Conservation (phyloP, 2,113 vertebrate genomes). For the Haplochromis burtoni region DNA sequence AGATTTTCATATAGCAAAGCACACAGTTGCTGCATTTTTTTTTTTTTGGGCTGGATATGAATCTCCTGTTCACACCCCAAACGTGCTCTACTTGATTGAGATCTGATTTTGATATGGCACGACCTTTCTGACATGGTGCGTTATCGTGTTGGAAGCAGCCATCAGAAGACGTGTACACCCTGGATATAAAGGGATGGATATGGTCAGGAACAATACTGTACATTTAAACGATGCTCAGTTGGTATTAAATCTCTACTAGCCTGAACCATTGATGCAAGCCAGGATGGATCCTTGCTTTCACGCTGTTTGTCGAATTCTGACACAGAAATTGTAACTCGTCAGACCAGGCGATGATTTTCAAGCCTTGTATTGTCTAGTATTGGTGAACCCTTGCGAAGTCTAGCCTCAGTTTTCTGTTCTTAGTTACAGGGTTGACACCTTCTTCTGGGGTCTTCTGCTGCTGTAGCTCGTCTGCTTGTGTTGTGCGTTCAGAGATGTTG, state of each 20-base stretch:
- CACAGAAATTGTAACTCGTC: background rate
- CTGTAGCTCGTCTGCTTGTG: background rate
- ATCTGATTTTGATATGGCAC: background rate
- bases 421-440: background rate
- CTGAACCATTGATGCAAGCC: background rate
- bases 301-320: background rate
- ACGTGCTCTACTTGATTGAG: background rate
- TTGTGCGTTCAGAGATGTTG: background rate
- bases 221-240: background rate
- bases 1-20: background rate
- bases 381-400: background rate
- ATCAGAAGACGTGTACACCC: background rate
- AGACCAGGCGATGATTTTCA: background rate
- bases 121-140: background rate
- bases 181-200: background rate
- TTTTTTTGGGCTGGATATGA: background rate
- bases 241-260: background rate
- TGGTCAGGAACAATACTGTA: background rate
- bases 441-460: background rate
- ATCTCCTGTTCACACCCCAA: background rate
- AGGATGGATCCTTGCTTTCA: background rate
- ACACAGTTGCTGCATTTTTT: background rate
- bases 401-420: background rate
- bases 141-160: background rate
- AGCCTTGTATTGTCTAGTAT: background rate